These are phyloP conservation scores for Hylyphantes graminicola DNA, from an alignment of 1,140 invertebrate genomes.

Conservation along the genomic window DNA sequence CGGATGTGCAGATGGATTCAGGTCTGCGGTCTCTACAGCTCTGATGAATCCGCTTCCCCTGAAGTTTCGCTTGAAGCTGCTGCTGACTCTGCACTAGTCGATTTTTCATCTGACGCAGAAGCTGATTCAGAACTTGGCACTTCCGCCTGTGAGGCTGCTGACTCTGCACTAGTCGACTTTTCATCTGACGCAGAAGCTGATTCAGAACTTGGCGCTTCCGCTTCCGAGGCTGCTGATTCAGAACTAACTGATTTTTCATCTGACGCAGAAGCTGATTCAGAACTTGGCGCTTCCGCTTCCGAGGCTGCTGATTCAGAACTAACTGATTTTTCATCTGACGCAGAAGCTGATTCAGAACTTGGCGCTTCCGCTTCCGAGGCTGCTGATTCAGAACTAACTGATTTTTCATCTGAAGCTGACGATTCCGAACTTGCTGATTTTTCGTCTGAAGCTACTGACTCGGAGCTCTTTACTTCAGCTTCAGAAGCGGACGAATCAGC, in stretches of 20 bases:
- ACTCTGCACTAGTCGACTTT: no score
- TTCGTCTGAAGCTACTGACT: constrained; percentile 5
- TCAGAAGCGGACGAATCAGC: not conserved
- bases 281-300: not conserved
- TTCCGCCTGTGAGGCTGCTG: no score
- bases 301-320: not conserved
- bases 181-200: no score
- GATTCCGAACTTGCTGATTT: not conserved
- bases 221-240: no score
- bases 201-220: no score
- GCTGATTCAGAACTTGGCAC: no score
- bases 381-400: not conserved
- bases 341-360: not conserved
- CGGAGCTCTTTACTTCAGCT: not conserved
- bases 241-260: not conserved
- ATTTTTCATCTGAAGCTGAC: not conserved
- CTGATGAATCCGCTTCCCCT: no score
- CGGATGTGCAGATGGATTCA: not conserved
- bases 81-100: not conserved
- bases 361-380: not conserved
- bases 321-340: not conserved
- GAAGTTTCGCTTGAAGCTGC: no score
- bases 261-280: not conserved
- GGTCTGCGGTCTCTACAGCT: not conserved
- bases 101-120: constrained; percentile 1